Conservation (phyloP, 2,888 invertebrate species). For the Neoscelio sp. region DNA sequence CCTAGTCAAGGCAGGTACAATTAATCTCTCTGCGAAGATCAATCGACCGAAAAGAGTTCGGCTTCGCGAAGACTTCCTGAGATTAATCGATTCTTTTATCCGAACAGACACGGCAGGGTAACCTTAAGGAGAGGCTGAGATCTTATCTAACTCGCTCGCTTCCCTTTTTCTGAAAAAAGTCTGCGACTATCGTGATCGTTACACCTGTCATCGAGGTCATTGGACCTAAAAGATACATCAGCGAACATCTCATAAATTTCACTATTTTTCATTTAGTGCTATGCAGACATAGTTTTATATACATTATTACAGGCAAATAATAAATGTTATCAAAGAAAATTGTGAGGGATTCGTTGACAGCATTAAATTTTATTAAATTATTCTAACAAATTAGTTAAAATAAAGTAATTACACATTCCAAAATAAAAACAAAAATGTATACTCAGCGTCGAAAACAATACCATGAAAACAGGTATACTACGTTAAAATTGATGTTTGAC, state of each 20-base stretch:
- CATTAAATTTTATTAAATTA: too few relatives aligned
- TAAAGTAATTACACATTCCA: too few relatives aligned
- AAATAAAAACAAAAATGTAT: too few relatives aligned
- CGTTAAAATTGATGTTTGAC: too few relatives aligned
- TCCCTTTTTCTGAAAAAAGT: conserved; percentile 33
- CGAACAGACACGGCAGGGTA: conserved; percentile 48
- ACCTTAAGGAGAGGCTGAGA: conserved; percentile 46
- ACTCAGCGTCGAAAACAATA: too few relatives aligned
- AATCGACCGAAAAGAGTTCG: conserved; percentile 68
- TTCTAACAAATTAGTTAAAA: too few relatives aligned
- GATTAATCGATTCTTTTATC: conserved; percentile 70
- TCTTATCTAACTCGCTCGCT: conserved; percentile 53
- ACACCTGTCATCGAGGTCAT: conserved; percentile 52
- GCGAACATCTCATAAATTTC: background rate
- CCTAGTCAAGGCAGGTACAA: conserved; percentile 62
- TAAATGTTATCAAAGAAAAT: background rate
- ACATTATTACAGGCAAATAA: too few relatives aligned
- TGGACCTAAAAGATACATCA: conserved; percentile 22
- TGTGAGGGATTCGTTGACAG: background rate
- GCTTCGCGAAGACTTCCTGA: conserved; percentile 62
- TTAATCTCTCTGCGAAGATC: conserved; percentile 68
- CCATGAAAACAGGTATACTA: too few relatives aligned
- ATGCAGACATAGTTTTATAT: too few relatives aligned
- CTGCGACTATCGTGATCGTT: conserved; percentile 38
- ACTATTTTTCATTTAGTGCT: background rate